Percentiles rank a stretch among this genome's conserved stretches.
phyloP scores from a whole-genome alignment of 2,113 vertebrate species.

The Gymnocephalus cernua region DNA sequence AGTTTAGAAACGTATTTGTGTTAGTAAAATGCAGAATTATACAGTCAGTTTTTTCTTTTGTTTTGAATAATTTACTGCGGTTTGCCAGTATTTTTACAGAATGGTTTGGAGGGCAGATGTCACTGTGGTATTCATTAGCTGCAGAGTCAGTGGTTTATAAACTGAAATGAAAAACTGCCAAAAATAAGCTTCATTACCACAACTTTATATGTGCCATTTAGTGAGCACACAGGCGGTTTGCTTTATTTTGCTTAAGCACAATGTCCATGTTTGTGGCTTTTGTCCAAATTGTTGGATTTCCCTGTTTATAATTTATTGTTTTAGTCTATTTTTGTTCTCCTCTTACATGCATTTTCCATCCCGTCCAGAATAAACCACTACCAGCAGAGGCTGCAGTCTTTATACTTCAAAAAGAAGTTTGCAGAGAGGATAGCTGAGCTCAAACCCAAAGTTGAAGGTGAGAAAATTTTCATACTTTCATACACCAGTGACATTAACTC shows the following conservation, averaged over 20 bases:
- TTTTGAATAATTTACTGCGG: conserved; percentile 14
- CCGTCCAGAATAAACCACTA: conserved; percentile 95
- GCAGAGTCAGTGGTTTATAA: conserved; percentile 40
- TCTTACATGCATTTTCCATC: conserved; percentile 51
- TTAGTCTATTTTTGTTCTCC: conserved; percentile 39
- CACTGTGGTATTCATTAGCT: conserved; percentile 57
- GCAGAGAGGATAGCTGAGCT: conserved; percentile 98
- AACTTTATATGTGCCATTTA: conserved; percentile 39
- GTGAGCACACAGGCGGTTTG: not conserved
- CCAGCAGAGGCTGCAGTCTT: conserved; percentile 95
- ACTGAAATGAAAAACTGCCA: conserved; percentile 53
- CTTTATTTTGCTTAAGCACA: conserved; percentile 18
- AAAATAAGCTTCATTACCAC: conserved; percentile 59
- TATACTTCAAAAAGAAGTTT: conserved; percentile 99
- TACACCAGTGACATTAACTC: not conserved
- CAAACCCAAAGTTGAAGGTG: conserved; percentile 99
- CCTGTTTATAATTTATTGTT: conserved; percentile 61
- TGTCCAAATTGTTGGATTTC: conserved; percentile 53
- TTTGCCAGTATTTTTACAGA: conserved; percentile 8
- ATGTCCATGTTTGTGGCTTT: conserved; percentile 57
- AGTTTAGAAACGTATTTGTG: not conserved
- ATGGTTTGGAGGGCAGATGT: conserved; percentile 47
- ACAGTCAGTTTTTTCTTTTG: not conserved
- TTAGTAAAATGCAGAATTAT: conserved; percentile 3
- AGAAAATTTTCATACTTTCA: conserved; percentile 17